Base-by-base conservation (phyloP, 2,888 invertebrate species). In the Penaeus monodon region DNA sequence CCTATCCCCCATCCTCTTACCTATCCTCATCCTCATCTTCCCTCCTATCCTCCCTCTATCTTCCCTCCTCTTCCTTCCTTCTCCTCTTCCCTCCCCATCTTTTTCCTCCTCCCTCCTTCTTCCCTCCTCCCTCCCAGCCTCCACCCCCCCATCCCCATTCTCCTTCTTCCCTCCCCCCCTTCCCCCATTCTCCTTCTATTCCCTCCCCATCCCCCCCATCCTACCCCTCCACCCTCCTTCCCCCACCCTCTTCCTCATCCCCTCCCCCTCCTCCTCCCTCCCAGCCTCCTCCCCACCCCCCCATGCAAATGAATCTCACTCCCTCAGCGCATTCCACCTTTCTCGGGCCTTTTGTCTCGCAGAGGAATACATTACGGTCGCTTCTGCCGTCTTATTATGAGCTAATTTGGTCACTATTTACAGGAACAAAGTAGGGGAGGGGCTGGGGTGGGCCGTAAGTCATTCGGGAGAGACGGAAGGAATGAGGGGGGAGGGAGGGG, bases 361-460 rank as follows among this genome's bases (percentile, higher is more conserved):
- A 12, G 49, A 12, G 49, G 85, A 81, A 85, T 85, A 85, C 85
- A 85, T 85, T 85, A 85, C 49, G 49, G 85, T 76, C 85, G 85
- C 85, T 81, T 81, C 85, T 85, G 85, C 85, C 66, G 85, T 80
- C 73, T 81, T 85, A 85, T 85, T 85, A 85, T 85, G 80, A 81
- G 81, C 85, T 85, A 85, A 85, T 85, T 85, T 85, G 81, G 85
- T 85, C 85, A 85, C 80, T 85, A 85, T 85, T 85, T 85, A 85
- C 85, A 85, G 76, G 85, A 85, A 85, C 85, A 85, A 85, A 85
- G 85, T 85, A 85, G 85, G 85, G 85, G 85, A 85, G 85, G 85
- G 38, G 80, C 85, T 49, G 49, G 44, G 80, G 64, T n/a, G 80
- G 85, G 33, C 74, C 65, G 85, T 85, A 85, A 85, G 81, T 85